Evolutionary conservation across 1,140 invertebrate genomes (phyloP).

Genomic region (Rhyacophila brunnea): DNA sequence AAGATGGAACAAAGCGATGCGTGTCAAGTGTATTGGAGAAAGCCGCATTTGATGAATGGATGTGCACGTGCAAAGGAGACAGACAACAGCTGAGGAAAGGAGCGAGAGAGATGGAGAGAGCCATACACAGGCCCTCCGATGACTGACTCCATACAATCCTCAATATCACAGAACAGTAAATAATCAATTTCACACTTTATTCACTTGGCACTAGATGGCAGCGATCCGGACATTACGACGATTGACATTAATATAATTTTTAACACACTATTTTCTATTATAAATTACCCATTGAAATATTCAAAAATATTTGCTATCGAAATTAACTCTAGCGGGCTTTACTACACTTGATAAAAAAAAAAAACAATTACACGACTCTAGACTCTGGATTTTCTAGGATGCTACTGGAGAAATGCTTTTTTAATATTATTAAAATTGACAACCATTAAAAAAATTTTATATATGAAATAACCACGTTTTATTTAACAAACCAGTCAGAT

Average conservation of each 20-base stretch:
- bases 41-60: too few relatives aligned
- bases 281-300: background rate
- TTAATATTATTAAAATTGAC: too few relatives aligned
- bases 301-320: background rate
- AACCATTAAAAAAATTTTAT: too few relatives aligned
- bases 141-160: constrained; percentile 15
- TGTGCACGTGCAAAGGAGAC: background rate
- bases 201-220: background rate
- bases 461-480: too few relatives aligned
- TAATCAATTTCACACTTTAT: constrained; percentile 24
- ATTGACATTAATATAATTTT: background rate
- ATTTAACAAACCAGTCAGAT: too few relatives aligned
- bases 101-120: background rate
- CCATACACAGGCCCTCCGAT: background rate
- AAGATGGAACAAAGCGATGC: too few relatives aligned
- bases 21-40: too few relatives aligned
- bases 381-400: too few relatives aligned
- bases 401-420: too few relatives aligned
- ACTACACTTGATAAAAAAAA: constrained; percentile 1
- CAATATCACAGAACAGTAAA: constrained; percentile 36
- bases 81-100: background rate
- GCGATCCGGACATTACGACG: background rate
- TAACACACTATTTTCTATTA: constrained; percentile 1
- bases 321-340: background rate
- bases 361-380: background rate